These are phyloP conservation scores for Philopedon plagiatum DNA, from an alignment of 2,888 invertebrate genomes.

Conservation along the genomic window DNA sequence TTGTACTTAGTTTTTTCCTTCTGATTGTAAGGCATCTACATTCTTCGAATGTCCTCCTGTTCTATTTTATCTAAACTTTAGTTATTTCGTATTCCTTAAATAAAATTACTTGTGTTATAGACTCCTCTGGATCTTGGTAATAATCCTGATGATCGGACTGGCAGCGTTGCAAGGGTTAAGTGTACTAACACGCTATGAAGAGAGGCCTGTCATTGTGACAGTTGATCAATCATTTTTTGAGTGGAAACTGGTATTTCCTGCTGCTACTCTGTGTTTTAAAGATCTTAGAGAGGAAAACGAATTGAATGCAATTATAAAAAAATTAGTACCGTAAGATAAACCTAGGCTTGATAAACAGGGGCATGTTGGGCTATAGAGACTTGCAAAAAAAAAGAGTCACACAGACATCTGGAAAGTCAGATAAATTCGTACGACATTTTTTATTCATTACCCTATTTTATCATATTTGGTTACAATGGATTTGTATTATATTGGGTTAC, in stretches of 20 bases:
- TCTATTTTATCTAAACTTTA: background rate
- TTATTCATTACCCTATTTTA: no score
- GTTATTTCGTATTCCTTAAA: no score
- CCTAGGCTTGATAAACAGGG: no score
- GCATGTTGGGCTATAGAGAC: no score
- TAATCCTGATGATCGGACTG: slow-evolving; percentile 52
- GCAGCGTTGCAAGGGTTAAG: slow-evolving; percentile 54
- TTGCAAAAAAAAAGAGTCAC: no score
- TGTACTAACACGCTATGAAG: slow-evolving; percentile 59
- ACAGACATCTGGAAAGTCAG: no score
- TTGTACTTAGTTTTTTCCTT: no score
- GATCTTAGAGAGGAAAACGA: slow-evolving; percentile 13
- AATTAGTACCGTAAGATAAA: slow-evolving; percentile 29
- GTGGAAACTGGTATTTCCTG: slow-evolving; percentile 61
- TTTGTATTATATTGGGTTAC: no score
- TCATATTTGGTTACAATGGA: no score
- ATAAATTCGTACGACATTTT: no score
- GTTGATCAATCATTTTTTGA: slow-evolving; percentile 58
- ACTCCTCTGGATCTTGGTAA: slow-evolving; percentile 58
- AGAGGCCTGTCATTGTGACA: slow-evolving; percentile 60
- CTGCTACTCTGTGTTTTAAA: slow-evolving; percentile 61
- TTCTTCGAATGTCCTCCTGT: background rate
- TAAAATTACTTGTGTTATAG: slow-evolving; percentile 42
- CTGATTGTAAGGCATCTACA: no score
- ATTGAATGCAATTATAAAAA: slow-evolving; percentile 1